A percentile compares a stretch with the other conserved stretches of the same genome.
These are phyloP conservation scores for Brachypalpus laphriformis DNA, from an alignment of 2,888 invertebrate genomes.

Conservation along the genomic window DNA sequence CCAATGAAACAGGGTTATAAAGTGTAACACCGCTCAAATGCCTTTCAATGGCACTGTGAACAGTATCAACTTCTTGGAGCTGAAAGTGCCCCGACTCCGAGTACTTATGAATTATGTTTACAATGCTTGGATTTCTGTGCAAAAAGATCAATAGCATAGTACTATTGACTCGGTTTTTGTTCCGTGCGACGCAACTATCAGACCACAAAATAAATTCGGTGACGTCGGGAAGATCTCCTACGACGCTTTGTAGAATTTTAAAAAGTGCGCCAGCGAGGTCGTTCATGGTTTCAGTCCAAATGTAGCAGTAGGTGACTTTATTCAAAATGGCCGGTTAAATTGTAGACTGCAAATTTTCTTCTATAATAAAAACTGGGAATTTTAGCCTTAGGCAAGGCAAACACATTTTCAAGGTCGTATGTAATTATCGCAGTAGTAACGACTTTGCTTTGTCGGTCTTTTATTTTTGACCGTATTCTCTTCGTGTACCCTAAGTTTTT, in stretches of 20 bases:
- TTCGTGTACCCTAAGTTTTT: background rate
- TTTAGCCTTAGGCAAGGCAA: background rate
- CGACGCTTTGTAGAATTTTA: slow-evolving; percentile 38
- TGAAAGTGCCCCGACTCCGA: slow-evolving; percentile 31
- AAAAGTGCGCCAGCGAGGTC: slow-evolving; percentile 29
- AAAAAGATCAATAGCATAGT: slow-evolving; percentile 20
- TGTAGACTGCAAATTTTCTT: slow-evolving; percentile 24
- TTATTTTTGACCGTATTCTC: slow-evolving; percentile 7
- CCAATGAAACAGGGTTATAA: slow-evolving; percentile 22
- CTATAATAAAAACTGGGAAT: slow-evolving; percentile 27
- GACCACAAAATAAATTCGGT: slow-evolving; percentile 35
- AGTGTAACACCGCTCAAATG: slow-evolving; percentile 31
- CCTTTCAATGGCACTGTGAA: slow-evolving; percentile 38
- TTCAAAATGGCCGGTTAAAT: slow-evolving; percentile 36
- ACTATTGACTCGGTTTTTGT: slow-evolving; percentile 23
- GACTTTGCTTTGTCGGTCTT: slow-evolving; percentile 1
- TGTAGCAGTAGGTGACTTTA: slow-evolving; percentile 27
- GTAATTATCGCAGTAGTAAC: slow-evolving; percentile 16
- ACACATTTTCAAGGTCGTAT: slow-evolving; percentile 3
- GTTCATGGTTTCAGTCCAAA: slow-evolving; percentile 27
- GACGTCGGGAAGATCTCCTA: slow-evolving; percentile 15
- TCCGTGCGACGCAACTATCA: slow-evolving; percentile 34
- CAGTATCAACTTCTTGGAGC: slow-evolving; percentile 36
- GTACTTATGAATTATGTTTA: slow-evolving; percentile 39
- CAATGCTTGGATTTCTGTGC: slow-evolving; percentile 27